Evolutionary conservation across 2,888 invertebrate species (phyloP).

Genomic region (Celastrina argiolus): DNA sequence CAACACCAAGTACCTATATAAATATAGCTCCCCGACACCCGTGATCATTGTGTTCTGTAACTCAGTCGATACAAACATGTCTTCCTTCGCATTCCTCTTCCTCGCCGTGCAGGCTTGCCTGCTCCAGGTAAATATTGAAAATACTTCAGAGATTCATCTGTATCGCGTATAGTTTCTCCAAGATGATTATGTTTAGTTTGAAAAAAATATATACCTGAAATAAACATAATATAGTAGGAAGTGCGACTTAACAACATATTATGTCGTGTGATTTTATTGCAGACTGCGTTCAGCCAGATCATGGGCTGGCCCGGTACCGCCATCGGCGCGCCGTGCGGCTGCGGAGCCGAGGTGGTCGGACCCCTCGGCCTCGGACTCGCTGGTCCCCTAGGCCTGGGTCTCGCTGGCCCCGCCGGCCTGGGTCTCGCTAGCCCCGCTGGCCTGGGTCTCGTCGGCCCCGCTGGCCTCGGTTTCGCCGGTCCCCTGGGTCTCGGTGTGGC

Average conservation of each 20-base stretch:
- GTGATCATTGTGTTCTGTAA: constrained; percentile 32
- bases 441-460: constrained; percentile 29
- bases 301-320: background rate
- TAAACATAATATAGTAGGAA: too few relatives aligned
- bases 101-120: constrained; percentile 43
- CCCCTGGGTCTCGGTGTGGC: background rate
- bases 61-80: constrained; percentile 38
- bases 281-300: constrained; percentile 27
- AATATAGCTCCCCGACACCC: constrained; percentile 25
- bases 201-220: background rate
- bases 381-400: background rate
- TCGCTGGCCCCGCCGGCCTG: too few relatives aligned
- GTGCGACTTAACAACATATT: background rate
- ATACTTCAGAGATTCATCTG: too few relatives aligned
- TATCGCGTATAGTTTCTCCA: too few relatives aligned
- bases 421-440: constrained; percentile 26
- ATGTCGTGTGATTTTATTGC: background rate
- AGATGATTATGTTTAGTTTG: too few relatives aligned
- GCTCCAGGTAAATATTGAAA: background rate
- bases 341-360: constrained; percentile 20
- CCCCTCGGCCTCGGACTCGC: background rate
- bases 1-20: background rate
- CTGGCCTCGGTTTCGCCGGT: constrained; percentile 32
- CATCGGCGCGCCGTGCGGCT: constrained; percentile 31
- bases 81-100: constrained; percentile 38